Percentiles rank a stretch among this genome's conserved stretches.
These are phyloP conservation scores for Manis crassicaudata DNA, from an alignment of 2,797 vertebrate species.

Conservation along the genomic window DNA sequence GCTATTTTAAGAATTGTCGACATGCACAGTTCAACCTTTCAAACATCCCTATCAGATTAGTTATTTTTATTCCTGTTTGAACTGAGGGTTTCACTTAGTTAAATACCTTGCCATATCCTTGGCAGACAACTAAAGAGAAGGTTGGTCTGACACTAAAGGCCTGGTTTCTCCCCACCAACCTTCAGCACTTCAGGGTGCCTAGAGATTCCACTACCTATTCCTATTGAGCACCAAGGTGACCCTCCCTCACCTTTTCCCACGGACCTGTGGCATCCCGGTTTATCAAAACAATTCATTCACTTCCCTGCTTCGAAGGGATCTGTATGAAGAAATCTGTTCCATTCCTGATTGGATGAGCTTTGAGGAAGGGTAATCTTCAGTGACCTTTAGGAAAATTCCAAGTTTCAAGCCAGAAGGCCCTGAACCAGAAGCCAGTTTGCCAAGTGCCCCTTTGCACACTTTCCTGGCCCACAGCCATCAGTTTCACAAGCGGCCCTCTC, in stretches of 20 bases:
- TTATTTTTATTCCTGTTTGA: not conserved
- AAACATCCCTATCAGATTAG: not conserved
- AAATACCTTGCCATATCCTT: not conserved
- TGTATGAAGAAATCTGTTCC: constrained; percentile 39
- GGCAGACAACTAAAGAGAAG: not conserved
- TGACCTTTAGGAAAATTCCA: constrained; percentile 63
- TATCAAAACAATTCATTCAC: constrained; percentile 30
- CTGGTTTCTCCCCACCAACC: not conserved
- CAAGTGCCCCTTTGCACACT: not conserved
- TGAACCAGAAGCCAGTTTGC: not conserved
- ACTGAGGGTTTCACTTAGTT: not conserved
- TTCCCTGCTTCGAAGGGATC: not conserved
- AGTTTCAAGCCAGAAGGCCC: constrained; percentile 32
- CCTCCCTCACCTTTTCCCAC: not conserved
- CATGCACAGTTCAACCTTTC: not conserved
- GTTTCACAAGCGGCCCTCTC: not conserved
- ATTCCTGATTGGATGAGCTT: constrained; percentile 7
- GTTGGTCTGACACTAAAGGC: not conserved
- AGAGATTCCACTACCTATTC: not conserved
- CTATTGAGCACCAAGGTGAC: not conserved
- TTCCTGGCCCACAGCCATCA: not conserved
- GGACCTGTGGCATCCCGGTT: not conserved
- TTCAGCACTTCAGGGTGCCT: not conserved
- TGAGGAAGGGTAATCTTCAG: constrained; percentile 38
- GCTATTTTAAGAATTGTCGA: not conserved